Evolutionary conservation across 2,113 vertebrate genomes (phyloP).

Genomic region (Protobothrops flavoviridis): DNA sequence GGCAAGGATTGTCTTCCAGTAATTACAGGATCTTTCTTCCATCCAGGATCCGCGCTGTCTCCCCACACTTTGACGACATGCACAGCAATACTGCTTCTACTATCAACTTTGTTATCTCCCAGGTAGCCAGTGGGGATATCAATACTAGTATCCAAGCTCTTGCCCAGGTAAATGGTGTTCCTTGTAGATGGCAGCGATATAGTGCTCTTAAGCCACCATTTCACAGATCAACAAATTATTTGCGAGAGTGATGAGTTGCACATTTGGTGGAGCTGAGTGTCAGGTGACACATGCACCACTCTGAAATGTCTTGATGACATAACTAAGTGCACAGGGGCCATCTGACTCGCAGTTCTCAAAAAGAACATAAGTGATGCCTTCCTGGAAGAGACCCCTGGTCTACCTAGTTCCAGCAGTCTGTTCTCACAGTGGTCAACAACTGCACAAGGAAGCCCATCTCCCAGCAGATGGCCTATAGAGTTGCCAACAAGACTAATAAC

Average conservation of each 20-base stretch:
- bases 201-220: neutral
- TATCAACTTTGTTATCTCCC: constrained; percentile 98
- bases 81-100: constrained; percentile 96
- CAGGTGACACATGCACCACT: constrained; percentile 59
- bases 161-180: constrained; percentile 81
- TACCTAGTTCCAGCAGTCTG: neutral
- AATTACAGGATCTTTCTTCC: constrained; percentile 39
- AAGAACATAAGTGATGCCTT: neutral
- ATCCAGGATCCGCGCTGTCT: constrained; percentile 85
- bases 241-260: constrained; percentile 81
- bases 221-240: neutral
- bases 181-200: neutral
- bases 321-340: constrained; percentile 79
- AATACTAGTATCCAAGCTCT: constrained; percentile 94
- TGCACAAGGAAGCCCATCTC: neutral
- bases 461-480: neutral
- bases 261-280: constrained; percentile 62
- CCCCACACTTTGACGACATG: constrained; percentile 94
- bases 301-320: constrained; percentile 75
- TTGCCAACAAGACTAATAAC: neutral
- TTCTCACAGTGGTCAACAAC: neutral
- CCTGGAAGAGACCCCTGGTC: neutral
- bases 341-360: constrained; percentile 70
- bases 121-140: constrained; percentile 96
- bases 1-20: neutral